Evolutionary conservation across 2,888 invertebrate genomes (phyloP), one percentile per base, ranked within the genome.

Genomic region (Callimorpha dominula): DNA sequence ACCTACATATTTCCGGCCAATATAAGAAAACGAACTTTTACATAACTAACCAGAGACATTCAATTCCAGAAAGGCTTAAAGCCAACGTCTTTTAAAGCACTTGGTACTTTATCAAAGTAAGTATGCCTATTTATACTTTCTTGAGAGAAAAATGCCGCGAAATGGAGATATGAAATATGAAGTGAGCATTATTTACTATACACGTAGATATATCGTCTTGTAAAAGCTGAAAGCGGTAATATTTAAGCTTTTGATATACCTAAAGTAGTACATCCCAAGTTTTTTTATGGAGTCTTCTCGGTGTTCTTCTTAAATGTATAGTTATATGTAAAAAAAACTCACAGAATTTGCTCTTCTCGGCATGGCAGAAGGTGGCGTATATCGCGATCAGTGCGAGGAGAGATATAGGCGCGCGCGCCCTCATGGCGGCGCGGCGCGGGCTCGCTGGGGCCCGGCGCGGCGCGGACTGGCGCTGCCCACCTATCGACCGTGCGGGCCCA

Each of bases 311-410:
- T 64, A 67, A 67, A 49, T 40, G 43, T 71, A 70, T 31, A 62
- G 15, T 65, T 72, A 78, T 64, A 63, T 42, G 65, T 70, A n/a
- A 71, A 80, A 73, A 52, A 49, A 76, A 96, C 96, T 95, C 89
- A 96, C 96, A 96, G 93, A 96, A 96, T 87, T 96, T 96, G 92
- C 96, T 96, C 87, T 96, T 96, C 92, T 96, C 96, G 74, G 95
- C 96, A 88, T 92, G 86, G 87, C 86, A 86, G 78, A 89, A 84
- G 77, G 88, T 86, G 81, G 91, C 90, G 79, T 93, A 89, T 79
- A 93, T 85, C 86, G 91, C 92, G 88, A 87, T 86, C 81, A 93
- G 88, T 85, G 91, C 92, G 88, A 87, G 86, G 81, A 92, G 87
- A 84, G 90, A 80, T 76, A 92, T 87, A 74, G 92, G 81, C 87